Evolutionary conservation across 2,113 vertebrate species (phyloP).

Genomic region (Nothoprocta pentlandii): DNA sequence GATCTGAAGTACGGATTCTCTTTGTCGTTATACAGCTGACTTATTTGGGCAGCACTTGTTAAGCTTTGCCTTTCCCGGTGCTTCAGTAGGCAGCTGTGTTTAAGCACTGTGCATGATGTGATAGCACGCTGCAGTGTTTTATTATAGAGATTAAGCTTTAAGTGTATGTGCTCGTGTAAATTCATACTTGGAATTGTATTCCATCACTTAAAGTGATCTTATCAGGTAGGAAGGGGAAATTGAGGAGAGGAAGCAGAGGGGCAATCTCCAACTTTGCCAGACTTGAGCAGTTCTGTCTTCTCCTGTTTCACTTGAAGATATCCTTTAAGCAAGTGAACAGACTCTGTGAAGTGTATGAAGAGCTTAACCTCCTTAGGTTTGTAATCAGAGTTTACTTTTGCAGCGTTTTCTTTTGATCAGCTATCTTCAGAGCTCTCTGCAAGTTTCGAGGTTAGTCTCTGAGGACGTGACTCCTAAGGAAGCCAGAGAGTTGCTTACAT

Average conservation of each 20-base stretch:
- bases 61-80: background rate
- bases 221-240: background rate
- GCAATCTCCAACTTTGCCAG: background rate
- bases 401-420: background rate
- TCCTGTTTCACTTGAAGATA: background rate
- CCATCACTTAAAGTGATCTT: background rate
- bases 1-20: background rate
- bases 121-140: background rate
- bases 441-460: background rate
- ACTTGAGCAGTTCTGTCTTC: background rate
- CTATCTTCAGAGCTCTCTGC: background rate
- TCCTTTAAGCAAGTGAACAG: background rate
- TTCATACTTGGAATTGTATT: background rate
- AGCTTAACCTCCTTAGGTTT: background rate
- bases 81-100: background rate
- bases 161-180: background rate
- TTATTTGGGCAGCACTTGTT: background rate
- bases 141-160: background rate
- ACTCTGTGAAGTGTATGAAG: background rate
- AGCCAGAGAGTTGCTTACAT: background rate
- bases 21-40: background rate
- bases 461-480: background rate
- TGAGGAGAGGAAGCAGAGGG: background rate
- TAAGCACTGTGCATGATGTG: background rate
- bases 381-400: background rate